Evolutionary conservation across 2,888 invertebrate species (phyloP), one percentile per base, ranked within the genome.

Genomic region (Scotopteryx bipunctaria): DNA sequence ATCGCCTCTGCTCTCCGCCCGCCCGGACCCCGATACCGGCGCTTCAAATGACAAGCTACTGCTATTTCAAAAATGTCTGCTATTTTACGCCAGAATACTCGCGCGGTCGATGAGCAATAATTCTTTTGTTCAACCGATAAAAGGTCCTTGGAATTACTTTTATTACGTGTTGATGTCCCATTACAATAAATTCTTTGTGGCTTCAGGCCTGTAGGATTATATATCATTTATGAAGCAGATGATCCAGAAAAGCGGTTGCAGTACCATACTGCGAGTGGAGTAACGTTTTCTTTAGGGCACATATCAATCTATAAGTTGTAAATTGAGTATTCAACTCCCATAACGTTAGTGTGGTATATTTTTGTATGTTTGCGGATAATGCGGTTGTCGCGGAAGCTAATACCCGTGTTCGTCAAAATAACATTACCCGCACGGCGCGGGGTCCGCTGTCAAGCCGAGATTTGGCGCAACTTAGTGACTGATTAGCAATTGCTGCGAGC

Each of bases 391-490:
- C 64, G 64, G 64, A 53, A 61, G 65, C 69, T 79, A 79, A 81
- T 78, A 73, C 76, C 73, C 76, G 72, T 79, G 82, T 85, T 83
- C 78, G 82, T 85, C 81, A 85, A 83, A 87, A 85, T 74, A 79
- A 73, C 79, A 83, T 83, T 83, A 84, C 69, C 66, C 69, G 64
- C 70, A 71, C 74, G 64, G 66, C 57, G 68, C 73, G 69, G 55
- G 72, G 73, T 75, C 72, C 71, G 74, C 74, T 81, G 81, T 81
- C 82, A 78, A 64, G 71, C 81, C 71, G 86, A 88, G 87, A 89
- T 88, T 88, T 85, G 78, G 81, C 77, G 80, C 78, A 82, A 83
- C 84, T 86, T 85, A 85, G 86, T 88, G 88, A 88, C 88, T 89
- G 89, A 88, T 88, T 88, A 87, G 89, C 86, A 83, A 83, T 84